These are phyloP conservation scores for Baronia brevicornis DNA, from an alignment of 2,888 invertebrate genomes.

Conservation along the genomic window DNA sequence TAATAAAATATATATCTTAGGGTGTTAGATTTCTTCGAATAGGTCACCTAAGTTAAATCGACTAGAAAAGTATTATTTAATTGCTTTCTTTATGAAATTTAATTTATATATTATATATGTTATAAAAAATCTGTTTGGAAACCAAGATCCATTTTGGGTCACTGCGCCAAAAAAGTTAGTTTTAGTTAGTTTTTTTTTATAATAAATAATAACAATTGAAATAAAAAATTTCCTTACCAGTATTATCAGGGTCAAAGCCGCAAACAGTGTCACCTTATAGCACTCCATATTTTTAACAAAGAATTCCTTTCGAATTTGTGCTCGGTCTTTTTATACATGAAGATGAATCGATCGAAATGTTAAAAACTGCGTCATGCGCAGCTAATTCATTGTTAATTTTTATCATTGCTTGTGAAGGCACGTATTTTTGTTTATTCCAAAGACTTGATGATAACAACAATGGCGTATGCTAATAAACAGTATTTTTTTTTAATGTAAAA, in stretches of 20 bases:
- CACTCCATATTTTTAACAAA: constrained; percentile 37
- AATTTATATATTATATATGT: no score
- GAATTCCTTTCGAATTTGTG: constrained; percentile 14
- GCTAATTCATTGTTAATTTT: constrained; percentile 19
- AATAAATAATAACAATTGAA: constrained; percentile 9
- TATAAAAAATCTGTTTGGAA: no score
- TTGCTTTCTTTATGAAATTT: no score
- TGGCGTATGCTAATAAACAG: neutral
- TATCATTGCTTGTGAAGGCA: constrained; percentile 19
- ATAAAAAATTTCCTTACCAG: constrained; percentile 36
- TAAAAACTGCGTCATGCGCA: constrained; percentile 32
- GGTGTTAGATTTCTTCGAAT: no score
- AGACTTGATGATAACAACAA: constrained; percentile 5
- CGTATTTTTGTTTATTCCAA: constrained; percentile 23
- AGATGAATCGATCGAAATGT: constrained; percentile 30
- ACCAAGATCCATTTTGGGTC: no score
- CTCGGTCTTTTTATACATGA: constrained; percentile 37
- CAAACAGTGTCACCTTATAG: constrained; percentile 27
- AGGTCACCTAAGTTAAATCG: no score
- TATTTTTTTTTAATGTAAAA: no score
- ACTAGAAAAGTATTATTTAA: no score
- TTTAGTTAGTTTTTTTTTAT: constrained; percentile 6
- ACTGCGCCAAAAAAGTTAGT: no score
- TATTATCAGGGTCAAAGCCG: constrained; percentile 31
- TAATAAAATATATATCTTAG: no score